phyloP scores from a whole-genome alignment of 2,888 invertebrate genomes.

The Meloe dianella region DNA sequence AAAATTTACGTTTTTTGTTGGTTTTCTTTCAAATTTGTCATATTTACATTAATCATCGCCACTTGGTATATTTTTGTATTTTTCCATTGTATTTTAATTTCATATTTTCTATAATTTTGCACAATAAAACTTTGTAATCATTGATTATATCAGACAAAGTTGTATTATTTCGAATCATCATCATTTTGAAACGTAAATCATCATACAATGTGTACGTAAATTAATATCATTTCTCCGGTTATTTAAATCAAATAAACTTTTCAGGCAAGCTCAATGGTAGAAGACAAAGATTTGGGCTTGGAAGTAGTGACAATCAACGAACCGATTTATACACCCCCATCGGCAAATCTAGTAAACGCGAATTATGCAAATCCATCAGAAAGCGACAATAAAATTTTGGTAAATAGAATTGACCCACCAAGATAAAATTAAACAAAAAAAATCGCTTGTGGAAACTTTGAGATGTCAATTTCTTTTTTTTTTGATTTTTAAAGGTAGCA shows the following conservation, averaged over 20 bases:
- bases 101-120: slow-evolving; percentile 3
- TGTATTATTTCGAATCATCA: slow-evolving; percentile 9
- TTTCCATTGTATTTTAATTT: neutral
- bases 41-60: slow-evolving; percentile 9
- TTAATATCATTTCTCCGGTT: neutral
- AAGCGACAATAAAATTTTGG: slow-evolving; percentile 10
- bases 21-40: neutral
- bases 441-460: neutral
- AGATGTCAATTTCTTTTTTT: neutral
- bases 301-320: slow-evolving; percentile 58
- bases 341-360: slow-evolving; percentile 56
- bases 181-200: neutral
- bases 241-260: slow-evolving; percentile 35
- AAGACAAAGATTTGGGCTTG: slow-evolving; percentile 52
- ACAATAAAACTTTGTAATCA: slow-evolving; percentile 10
- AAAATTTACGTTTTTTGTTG: slow-evolving; percentile 5
- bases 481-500: slow-evolving; percentile 43
- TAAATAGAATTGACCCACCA: neutral
- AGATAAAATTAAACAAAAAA: neutral
- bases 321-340: slow-evolving; percentile 54
- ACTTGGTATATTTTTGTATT: slow-evolving; percentile 3
- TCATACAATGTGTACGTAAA: neutral
- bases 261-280: slow-evolving; percentile 47
- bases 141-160: slow-evolving; percentile 6
- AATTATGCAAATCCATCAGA: slow-evolving; percentile 40